phyloP scores from a whole-genome alignment of 2,113 vertebrate genomes.

The Natator depressus region DNA sequence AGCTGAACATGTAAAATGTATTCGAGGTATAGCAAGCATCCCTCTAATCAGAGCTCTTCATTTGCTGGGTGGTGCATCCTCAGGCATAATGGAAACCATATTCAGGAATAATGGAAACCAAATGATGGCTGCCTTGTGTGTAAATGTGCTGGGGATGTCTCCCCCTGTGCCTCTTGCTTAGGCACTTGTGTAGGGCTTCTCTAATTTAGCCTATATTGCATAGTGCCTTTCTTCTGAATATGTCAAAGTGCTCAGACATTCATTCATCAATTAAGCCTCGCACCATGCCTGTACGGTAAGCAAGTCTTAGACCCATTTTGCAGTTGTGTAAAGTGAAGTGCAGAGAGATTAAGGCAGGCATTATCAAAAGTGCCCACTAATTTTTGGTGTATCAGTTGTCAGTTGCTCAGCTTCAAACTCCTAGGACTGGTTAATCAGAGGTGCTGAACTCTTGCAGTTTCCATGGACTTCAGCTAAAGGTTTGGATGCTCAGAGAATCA shows the following conservation, averaged over 20 bases:
- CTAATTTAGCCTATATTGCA: neutral
- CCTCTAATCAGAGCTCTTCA: neutral
- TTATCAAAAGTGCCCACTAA: neutral
- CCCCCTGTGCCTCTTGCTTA: neutral
- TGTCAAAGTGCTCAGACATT: neutral
- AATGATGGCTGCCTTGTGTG: neutral
- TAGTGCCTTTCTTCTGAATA: neutral
- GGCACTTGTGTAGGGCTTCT: neutral
- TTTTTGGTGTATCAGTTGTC: neutral
- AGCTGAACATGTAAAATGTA: fast-evolving
- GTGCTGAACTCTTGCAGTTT: constrained; percentile 21
- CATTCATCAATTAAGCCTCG: neutral
- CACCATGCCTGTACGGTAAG: neutral
- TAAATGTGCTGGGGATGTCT: neutral
- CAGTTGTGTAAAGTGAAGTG: neutral
- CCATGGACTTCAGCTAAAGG: neutral
- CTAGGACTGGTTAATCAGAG: constrained; percentile 41
- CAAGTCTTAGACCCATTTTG: neutral
- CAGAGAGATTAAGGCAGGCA: neutral
- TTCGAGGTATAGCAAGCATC: neutral
- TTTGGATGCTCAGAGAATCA: constrained; percentile 13
- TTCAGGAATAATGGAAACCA: neutral
- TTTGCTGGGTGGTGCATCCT: neutral
- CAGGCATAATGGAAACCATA: neutral
- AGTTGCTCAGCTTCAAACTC: constrained; percentile 23